Evolutionary conservation across 2,888 invertebrate species (phyloP).

Genomic region (Scaeva pyrastri): DNA sequence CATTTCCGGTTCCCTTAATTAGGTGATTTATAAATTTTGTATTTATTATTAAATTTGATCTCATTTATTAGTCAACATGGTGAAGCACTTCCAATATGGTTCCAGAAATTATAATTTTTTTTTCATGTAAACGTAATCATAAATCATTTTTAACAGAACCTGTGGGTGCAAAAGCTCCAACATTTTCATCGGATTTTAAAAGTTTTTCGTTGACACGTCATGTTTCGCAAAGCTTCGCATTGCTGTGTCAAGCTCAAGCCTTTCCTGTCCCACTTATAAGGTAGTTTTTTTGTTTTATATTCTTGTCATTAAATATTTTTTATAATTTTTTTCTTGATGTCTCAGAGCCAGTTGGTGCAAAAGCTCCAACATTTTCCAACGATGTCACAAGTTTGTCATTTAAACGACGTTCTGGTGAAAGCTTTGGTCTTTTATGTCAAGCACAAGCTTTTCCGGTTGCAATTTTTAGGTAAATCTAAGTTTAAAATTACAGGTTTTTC

Average conservation of each 20-base stretch:
- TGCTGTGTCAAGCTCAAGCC: slow-evolving; percentile 86
- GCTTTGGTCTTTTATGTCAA: slow-evolving; percentile 86
- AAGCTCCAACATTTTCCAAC: slow-evolving; percentile 86
- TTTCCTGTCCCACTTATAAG: slow-evolving; percentile 82
- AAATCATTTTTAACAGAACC: slow-evolving; percentile 81
- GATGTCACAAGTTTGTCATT: slow-evolving; percentile 83
- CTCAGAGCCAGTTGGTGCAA: slow-evolving; percentile 86
- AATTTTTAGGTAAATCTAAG: slow-evolving; percentile 54
- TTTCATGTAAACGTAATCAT: background rate
- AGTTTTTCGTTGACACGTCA: slow-evolving; percentile 81
- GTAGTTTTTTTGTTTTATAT: slow-evolving; percentile 71
- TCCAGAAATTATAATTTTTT: slow-evolving; percentile 43
- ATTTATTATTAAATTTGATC: background rate
- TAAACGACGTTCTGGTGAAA: slow-evolving; percentile 85
- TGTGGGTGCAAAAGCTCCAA: slow-evolving; percentile 83
- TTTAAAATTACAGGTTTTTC: background rate
- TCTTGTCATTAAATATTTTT: background rate
- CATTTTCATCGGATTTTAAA: slow-evolving; percentile 83
- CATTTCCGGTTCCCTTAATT: slow-evolving; percentile 88
- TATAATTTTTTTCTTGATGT: background rate
- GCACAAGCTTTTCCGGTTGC: slow-evolving; percentile 87
- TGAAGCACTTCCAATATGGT: slow-evolving; percentile 77
- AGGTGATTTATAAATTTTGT: slow-evolving; percentile 85
- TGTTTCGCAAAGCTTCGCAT: slow-evolving; percentile 81
- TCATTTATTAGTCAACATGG: background rate